A percentile compares a stretch with the other conserved stretches of the same genome.
Evolutionary conservation across 2,113 vertebrate species (phyloP).

Genomic region (Sus scrofa): T2T-Sscrofa CM000820.6:54640001-54640500

Average conservation of each 20-base stretch:
- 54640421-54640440: background rate
- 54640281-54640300: no score
- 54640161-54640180: no score
- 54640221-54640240: no score
- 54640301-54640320: no score
- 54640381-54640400: background rate
- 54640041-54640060: background rate
- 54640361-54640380: background rate
- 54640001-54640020: background rate
- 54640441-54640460: background rate
- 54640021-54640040: background rate
- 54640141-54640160: no score
- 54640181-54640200: no score
- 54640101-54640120: background rate
- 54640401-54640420: background rate
- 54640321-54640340: no score
- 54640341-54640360: background rate
- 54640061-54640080: slow-evolving; percentile 15
- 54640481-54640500: background rate
- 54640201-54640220: no score
- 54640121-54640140: no score
- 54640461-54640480: background rate
- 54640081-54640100: background rate
- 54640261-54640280: background rate
- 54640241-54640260: no score